Percentiles rank a stretch among this genome's conserved stretches.
These are phyloP conservation scores for Cephalopterus ornatus DNA, from an alignment of 2,113 vertebrate genomes.

Conservation along the genomic window DNA sequence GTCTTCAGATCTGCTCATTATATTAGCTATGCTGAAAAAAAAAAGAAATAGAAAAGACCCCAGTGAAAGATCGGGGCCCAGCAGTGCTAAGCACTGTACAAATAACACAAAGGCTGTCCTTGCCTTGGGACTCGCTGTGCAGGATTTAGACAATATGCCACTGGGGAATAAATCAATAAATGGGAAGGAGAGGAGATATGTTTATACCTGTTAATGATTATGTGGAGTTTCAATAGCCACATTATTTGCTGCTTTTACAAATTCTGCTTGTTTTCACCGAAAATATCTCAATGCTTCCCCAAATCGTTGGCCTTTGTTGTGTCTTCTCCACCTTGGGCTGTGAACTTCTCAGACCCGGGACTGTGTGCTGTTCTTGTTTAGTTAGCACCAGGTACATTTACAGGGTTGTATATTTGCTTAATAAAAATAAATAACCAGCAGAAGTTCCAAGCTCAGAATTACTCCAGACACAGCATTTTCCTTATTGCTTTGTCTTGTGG, in stretches of 20 bases:
- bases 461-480: slow-evolving; percentile 62
- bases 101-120: slow-evolving; percentile 64
- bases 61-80: neutral
- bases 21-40: neutral
- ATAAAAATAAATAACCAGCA: slow-evolving; percentile 62
- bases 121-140: neutral
- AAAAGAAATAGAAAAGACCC: slow-evolving; percentile 17
- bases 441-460: slow-evolving; percentile 54
- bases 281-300: neutral
- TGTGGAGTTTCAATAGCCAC: neutral
- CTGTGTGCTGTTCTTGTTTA: slow-evolving; percentile 11
- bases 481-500: slow-evolving; percentile 60
- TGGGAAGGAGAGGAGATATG: slow-evolving; percentile 7
- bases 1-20: neutral
- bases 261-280: neutral
- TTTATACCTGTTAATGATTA: slow-evolving; percentile 51
- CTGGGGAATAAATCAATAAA: slow-evolving; percentile 28
- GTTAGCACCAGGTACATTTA: slow-evolving; percentile 49
- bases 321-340: neutral
- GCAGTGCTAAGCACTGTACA: slow-evolving; percentile 24
- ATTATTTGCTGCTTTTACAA: slow-evolving; percentile 9
- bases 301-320: neutral
- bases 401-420: slow-evolving; percentile 57
- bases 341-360: neutral
- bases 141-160: slow-evolving; percentile 52